Base-by-base conservation (phyloP, 1,140 invertebrate species). In the Leptopilina clavipes region DNA sequence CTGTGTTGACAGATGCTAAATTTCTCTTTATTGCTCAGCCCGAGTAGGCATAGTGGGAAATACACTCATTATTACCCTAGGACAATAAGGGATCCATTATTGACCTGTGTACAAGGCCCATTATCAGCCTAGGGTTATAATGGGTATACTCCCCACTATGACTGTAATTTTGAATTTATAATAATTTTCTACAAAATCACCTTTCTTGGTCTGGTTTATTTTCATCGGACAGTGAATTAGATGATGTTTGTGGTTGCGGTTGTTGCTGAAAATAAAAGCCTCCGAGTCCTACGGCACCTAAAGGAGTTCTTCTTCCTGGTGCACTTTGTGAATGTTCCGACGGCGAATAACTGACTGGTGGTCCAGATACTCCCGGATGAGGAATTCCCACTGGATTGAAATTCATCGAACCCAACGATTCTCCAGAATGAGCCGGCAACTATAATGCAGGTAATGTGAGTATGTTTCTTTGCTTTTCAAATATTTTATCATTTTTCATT, bases 281-380 rank as follows among this genome's bases (percentile, higher is more conserved):
- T 19, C 95, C 94, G 7, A 96, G 90, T 12, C 95, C 95, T 6
- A 96, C 95, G n/a, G 95, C 93, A 8, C 95, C 94, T 70, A 96
- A 86, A 18, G 95, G 95, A 75, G 95, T 96, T 78, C 95, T 91
- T 78, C 94, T 86, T 19, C 94, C 94, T n/a, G 94, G 94, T 75
- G 94, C 92, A 84, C 89, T 92, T 82, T 91, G 92, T 75, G 91
- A 92, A 84, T 90, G 92, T 76, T 92, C 92, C 59, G 91, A 90
- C 0, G 92, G 90, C 78, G 87, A 87, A 19, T 87, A 88, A n/a
- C 82, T 84, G 22, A 78, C 73, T 8, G 86, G 85, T 19, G 81
- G 59, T 31, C 80, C 82, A 71, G 84, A 78, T 71, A 88, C 81
- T 17, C 79, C 77, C 0, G 84, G 84, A 56, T 90, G 89, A 7